phyloP scores from a whole-genome alignment of 1,140 invertebrate genomes.

The Ceratosolen fusciceps region DNA sequence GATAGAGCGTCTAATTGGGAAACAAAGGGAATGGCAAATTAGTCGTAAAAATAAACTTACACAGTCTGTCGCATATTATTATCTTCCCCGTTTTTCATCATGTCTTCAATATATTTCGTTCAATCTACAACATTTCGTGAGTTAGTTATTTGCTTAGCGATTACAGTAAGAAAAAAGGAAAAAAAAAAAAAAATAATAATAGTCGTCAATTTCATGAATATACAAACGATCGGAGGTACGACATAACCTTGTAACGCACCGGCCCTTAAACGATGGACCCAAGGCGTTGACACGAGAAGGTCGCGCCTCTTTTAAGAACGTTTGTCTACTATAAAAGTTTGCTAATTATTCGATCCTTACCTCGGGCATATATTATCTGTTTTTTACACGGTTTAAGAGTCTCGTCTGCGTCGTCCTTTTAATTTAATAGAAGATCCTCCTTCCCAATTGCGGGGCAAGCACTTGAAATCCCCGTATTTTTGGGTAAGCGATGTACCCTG shows the following conservation, averaged over 20 bases:
- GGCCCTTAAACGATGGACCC: neutral
- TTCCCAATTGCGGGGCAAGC: neutral
- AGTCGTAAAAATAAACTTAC: constrained; percentile 54
- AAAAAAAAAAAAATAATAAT: neutral
- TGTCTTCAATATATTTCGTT: constrained; percentile 46
- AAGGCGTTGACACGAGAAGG: neutral
- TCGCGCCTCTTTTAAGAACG: neutral
- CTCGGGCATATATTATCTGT: constrained; percentile 34
- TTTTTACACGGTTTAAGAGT: neutral
- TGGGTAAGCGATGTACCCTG: neutral
- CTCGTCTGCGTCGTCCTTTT: constrained; percentile 14
- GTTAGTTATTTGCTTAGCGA: neutral
- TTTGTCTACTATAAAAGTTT: neutral
- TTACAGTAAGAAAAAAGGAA: too few species aligned
- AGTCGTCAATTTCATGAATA: neutral
- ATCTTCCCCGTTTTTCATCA: constrained; percentile 61
- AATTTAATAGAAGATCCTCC: neutral
- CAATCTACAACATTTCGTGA: constrained; percentile 23
- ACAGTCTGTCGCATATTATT: constrained; percentile 60
- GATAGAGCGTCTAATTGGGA: neutral
- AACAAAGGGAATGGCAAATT: constrained; percentile 28
- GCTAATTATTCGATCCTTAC: constrained; percentile 8
- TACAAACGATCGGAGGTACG: neutral
- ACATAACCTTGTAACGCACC: constrained; percentile 32
- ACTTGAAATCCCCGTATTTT: constrained; percentile 28